These are phyloP conservation scores for Drosophila paracracens DNA, from an alignment of 2,888 invertebrate genomes.

Conservation along the genomic window DNA sequence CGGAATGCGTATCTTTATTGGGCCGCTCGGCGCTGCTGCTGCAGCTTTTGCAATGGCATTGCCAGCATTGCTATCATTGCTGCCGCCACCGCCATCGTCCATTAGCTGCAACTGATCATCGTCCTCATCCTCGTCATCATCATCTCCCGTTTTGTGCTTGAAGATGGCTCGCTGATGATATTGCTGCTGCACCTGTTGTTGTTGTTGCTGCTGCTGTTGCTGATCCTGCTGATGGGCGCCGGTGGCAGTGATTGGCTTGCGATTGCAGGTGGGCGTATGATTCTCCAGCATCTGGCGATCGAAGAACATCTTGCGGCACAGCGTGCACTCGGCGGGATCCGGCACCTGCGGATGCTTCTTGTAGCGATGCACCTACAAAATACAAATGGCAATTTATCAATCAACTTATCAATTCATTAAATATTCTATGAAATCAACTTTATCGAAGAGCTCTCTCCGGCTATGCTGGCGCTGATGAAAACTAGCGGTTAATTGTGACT, in stretches of 20 bases:
- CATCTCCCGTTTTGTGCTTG: constrained; percentile 80
- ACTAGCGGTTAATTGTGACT: constrained; percentile 23
- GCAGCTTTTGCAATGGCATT: constrained; percentile 29
- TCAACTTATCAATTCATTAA: too few species aligned
- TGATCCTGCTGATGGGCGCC: constrained; percentile 70
- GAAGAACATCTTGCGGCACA: constrained; percentile 85
- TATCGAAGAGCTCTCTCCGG: background rate
- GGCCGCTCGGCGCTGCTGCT: constrained; percentile 21
- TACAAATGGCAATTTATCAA: background rate
- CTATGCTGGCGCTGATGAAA: background rate
- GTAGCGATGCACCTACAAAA: constrained; percentile 84
- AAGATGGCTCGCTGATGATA: constrained; percentile 34
- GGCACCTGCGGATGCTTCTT: constrained; percentile 85
- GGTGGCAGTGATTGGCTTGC: constrained; percentile 77
- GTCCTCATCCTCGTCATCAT: constrained; percentile 69
- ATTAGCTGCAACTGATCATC: constrained; percentile 47
- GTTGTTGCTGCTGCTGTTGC: constrained; percentile 14
- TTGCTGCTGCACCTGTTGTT: constrained; percentile 20
- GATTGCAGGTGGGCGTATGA: constrained; percentile 83
- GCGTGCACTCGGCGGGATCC: constrained; percentile 83
- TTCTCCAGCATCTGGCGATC: constrained; percentile 84
- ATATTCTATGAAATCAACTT: background rate
- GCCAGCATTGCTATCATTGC: constrained; percentile 39
- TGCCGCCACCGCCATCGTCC: constrained; percentile 44
- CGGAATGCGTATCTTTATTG: constrained; percentile 80